A percentile compares a stretch with the other conserved stretches of the same genome.
Conservation (phyloP, 2,797 vertebrate species). For the Phrynocephalus forsythii region DNA sequence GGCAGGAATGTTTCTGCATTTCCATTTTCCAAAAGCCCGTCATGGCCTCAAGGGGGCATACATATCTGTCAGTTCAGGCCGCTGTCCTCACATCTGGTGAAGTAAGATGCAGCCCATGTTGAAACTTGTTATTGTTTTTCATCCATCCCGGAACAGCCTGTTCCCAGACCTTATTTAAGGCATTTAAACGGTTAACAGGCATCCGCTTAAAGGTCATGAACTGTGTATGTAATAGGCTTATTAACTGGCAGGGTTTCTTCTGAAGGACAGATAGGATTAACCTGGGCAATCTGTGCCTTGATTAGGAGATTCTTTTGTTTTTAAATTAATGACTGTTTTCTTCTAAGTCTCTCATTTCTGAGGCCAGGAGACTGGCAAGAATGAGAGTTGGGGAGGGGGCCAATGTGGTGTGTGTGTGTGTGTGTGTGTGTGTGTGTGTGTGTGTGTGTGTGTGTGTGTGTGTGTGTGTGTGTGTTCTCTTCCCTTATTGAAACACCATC, state of each 20-base stretch:
- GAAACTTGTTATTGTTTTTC: too few relatives aligned
- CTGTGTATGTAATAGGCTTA: constrained; percentile 12
- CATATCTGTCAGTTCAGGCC: too few relatives aligned
- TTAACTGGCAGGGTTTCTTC: constrained; percentile 55
- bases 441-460: too few relatives aligned
- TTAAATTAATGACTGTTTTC: constrained; percentile 29
- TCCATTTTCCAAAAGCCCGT: too few relatives aligned
- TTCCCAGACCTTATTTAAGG: background rate
- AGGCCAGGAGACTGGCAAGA: background rate
- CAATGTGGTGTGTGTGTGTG: background rate
- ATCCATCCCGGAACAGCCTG: too few relatives aligned
- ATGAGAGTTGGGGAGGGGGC: background rate
- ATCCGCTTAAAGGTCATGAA: background rate
- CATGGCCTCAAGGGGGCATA: too few relatives aligned
- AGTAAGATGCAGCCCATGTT: too few relatives aligned
- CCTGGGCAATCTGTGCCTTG: constrained; percentile 29
- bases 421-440: too few relatives aligned
- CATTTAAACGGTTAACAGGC: constrained; percentile 44
- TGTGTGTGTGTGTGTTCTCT: too few relatives aligned
- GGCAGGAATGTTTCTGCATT: too few relatives aligned
- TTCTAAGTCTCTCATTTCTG: constrained; percentile 1
- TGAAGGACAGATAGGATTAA: constrained; percentile 66
- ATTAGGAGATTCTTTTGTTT: constrained; percentile 7
- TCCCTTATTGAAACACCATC: too few relatives aligned
- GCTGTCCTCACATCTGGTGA: too few relatives aligned